Evolutionary conservation across 2,113 vertebrate genomes (phyloP).

Genomic region (Spea multiplicata): DNA sequence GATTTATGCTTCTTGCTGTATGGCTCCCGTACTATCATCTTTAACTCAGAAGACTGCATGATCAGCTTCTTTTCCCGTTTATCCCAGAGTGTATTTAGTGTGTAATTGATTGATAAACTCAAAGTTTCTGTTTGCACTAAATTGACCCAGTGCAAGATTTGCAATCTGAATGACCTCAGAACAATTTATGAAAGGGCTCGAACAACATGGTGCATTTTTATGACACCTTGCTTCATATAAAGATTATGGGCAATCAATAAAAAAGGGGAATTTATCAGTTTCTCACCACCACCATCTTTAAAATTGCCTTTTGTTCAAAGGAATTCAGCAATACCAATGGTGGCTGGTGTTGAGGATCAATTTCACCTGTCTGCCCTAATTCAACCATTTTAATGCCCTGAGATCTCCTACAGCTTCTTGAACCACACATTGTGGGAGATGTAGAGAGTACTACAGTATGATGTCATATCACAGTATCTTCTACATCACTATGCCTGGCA

Average conservation of each 20-base stretch:
- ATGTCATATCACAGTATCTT: too few relatives aligned
- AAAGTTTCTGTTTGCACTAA: background rate
- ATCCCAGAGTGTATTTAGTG: background rate
- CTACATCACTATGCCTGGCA: too few relatives aligned
- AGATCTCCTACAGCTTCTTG: too few relatives aligned
- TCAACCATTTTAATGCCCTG: too few relatives aligned
- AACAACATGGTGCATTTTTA: background rate
- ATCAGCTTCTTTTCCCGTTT: background rate
- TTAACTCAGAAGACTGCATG: background rate
- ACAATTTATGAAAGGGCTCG: background rate
- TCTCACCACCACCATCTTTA: background rate
- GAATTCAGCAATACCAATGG: too few relatives aligned
- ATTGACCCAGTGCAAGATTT: background rate
- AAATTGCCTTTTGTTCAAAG: too few relatives aligned
- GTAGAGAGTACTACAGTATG: too few relatives aligned
- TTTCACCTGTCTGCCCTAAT: too few relatives aligned
- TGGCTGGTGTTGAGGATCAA: too few relatives aligned
- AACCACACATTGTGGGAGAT: too few relatives aligned
- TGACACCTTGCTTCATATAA: conserved; percentile 1
- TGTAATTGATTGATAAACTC: conserved; percentile 7
- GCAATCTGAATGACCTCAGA: conserved; percentile 8
- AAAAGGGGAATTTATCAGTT: conserved; percentile 4
- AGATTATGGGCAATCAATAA: conserved; percentile 18
- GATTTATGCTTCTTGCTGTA: too few relatives aligned
- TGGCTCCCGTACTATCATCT: too few relatives aligned